Evolutionary conservation across 2,888 invertebrate species (phyloP), one percentile per base, ranked within the genome.

Genomic region (Halictus ligatus): DNA sequence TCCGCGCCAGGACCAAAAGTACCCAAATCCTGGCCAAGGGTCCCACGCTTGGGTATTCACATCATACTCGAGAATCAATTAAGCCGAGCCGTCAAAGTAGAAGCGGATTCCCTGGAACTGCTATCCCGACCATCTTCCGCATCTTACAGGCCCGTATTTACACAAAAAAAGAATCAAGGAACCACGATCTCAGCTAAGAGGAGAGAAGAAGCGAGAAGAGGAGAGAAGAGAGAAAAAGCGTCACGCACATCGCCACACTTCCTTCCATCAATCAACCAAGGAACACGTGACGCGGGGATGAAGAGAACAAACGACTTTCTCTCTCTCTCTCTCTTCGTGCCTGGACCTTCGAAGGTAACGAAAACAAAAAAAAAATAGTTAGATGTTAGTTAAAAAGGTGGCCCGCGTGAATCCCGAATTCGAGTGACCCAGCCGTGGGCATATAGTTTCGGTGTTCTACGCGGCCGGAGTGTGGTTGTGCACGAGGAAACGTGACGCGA

Each of bases 401-500:
- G 67, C 77, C 74, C 73, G 25, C 78, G 72, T 64, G 89, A 89
- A 89, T 91, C 84, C 85, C 85, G 87, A 89, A 90, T 90, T 91
- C 81, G 84, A 76, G 67, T 82, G 54, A 72, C 46, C 71, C 73
- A 76, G n/a, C 46, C 29, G 69, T 43, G 29, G 86, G 71, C 10
- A n/a, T n/a, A 54, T 21, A n/a, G 54, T 77, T 84, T 88, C 82
- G 84, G 86, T 79, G 74, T 83, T 83, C 74, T 81, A 83, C 81
- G 80, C 84, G 46, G 67, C 13, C 78, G n/a, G 78, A 64, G 67
- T 78, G 73, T 80, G 73, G 77, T 82, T 79, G 82, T 60, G 87
- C 87, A 85, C 91, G 88, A 86, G 91, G 88, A 90, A 88, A 93
- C 93, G 92, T 92, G 93, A 93, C 88, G 92, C 90, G 92, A 92